A percentile compares a stretch with the other conserved stretches of the same genome.
These are phyloP conservation scores for Coendou prehensilis DNA, from an alignment of 2,797 vertebrate genomes.

Conservation along the genomic window DNA sequence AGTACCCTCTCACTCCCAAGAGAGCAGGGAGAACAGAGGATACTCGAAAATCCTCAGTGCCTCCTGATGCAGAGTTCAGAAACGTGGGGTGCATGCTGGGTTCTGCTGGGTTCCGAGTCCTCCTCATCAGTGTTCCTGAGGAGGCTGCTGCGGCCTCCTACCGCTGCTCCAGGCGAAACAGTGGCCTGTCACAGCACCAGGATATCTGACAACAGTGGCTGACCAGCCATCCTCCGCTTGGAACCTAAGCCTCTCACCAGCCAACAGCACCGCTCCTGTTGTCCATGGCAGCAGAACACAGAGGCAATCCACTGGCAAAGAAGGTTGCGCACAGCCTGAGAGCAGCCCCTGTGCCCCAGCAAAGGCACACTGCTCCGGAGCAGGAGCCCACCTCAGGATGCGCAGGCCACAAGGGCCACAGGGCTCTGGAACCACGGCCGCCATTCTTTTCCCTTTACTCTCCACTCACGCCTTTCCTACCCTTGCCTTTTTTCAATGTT, in stretches of 20 bases:
- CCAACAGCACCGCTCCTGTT: background rate
- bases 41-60: background rate
- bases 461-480: background rate
- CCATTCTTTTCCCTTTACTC: background rate
- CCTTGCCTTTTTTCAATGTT: background rate
- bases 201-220: background rate
- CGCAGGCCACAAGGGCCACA: background rate
- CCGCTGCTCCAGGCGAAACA: background rate
- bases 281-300: background rate
- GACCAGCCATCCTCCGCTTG: background rate
- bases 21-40: background rate
- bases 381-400: fast-evolving
- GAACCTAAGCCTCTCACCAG: background rate
- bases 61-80: background rate
- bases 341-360: background rate
- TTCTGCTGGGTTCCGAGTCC: background rate
- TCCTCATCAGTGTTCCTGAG: background rate
- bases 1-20: background rate
- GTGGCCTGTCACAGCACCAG: background rate
- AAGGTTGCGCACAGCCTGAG: background rate
- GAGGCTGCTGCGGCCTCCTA: background rate
- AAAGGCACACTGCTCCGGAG: background rate
- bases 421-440: background rate
- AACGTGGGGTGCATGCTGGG: background rate
- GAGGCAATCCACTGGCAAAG: background rate